Base-by-base conservation (phyloP, 2,113 vertebrate species). In the Heterochromis multidens region DNA sequence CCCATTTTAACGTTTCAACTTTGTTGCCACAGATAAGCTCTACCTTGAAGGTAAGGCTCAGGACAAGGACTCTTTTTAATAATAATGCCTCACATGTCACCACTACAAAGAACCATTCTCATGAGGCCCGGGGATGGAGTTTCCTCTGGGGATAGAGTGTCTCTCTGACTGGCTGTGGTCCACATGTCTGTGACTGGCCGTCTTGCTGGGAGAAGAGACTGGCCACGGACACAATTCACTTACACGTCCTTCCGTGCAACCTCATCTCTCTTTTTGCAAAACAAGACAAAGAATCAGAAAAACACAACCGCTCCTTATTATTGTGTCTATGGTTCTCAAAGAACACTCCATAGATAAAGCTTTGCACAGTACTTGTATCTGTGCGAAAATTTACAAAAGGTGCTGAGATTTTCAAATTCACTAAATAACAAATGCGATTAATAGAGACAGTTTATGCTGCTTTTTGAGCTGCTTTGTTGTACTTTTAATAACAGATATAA, bases 121-220 rank as follows among this genome's bases (percentile, higher is more conserved):
- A 72, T 14, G 77, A 81, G 82, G 76, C 81, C 82, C 2, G 27
- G 21, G 93, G 94, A 94, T 94, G 93, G 86, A 72, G 91, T 95
- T 95, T 93, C 94, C 89, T 87, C 65, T 5, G 59, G 72, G 91
- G 92, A 91, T 95, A 92, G 86, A 90, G 90, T 94, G 8, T 85
- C 94, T 78, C 70, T 65, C 35, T 65, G 62, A 52, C 80, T 91
- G 93, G 85, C 90, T 82, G 37, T 2, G 35, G 25, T 77, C 91
- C 88, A 91, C 87, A 72, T 9, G 82, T 27, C 80, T 82, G 59
- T 57, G 84, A 89, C 84, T 74, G 14, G 70, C 23, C 56, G 6
- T 77, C 67, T 79, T 6, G 67, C 46, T 19, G 57, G 58, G 67
- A 84, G n/a, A 43, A 33, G 19, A 77, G 72, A 10, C 35, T 23